Evolutionary conservation across 2,113 vertebrate species (phyloP).

Genomic region (Melanerpes aurifrons): DNA sequence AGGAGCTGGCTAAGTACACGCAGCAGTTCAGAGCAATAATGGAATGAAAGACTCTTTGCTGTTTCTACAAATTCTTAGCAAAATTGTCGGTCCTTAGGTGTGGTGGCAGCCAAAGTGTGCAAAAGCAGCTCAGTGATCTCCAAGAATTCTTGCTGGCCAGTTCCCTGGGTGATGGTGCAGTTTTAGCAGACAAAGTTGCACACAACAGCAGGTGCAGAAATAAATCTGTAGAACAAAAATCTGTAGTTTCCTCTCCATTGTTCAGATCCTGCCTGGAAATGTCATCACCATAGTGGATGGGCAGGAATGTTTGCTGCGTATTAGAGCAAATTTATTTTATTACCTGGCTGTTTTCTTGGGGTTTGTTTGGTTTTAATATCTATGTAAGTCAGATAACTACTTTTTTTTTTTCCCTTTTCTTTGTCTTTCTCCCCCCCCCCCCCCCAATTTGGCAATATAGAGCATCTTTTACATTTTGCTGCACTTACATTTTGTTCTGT

Average conservation of each 20-base stretch:
- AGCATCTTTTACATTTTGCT: not conserved
- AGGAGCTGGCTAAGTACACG: constrained; percentile 77
- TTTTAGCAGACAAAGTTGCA: not conserved
- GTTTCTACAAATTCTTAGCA: not conserved
- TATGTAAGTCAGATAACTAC: not conserved
- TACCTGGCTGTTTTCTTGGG: not conserved
- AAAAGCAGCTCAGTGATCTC: not conserved
- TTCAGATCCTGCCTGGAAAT: not conserved
- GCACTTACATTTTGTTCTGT: not conserved
- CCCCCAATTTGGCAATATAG: not conserved
- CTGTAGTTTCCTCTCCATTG: not conserved
- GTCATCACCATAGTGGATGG: not conserved
- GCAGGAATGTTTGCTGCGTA: not conserved
- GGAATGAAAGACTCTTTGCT: constrained; percentile 40
- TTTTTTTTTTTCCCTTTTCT: not conserved
- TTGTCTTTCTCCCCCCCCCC: not conserved
- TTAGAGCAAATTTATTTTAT: not conserved
- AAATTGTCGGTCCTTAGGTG: not conserved
- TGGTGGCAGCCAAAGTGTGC: not conserved
- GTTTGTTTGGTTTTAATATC: not conserved
- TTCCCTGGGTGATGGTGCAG: not conserved
- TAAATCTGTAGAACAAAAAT: not conserved
- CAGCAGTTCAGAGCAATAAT: constrained; percentile 83
- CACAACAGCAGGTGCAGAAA: not conserved
- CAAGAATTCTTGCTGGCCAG: accelerated